These are phyloP conservation scores for Polyommatus iphigenia DNA, from an alignment of 2,888 invertebrate species.

Conservation along the genomic window DNA sequence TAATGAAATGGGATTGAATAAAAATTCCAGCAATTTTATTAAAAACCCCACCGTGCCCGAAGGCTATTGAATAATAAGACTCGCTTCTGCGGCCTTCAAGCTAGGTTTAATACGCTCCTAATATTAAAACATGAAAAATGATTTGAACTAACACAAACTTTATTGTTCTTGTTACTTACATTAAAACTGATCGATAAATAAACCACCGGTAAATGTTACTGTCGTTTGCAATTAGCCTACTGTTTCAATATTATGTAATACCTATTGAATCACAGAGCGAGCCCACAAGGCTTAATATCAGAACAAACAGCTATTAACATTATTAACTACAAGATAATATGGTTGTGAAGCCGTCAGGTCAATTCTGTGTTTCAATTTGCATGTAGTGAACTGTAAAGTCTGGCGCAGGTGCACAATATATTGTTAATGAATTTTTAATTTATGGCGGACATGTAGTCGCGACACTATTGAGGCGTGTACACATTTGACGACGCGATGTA, in stretches of 20 bases:
- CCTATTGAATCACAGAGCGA: neutral
- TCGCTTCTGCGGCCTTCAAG: conserved; percentile 9
- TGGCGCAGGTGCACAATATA: neutral
- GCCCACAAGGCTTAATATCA: neutral
- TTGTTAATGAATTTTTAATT: conserved; percentile 17
- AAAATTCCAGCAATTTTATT: conserved; percentile 6
- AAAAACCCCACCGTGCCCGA: neutral
- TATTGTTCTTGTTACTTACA: neutral
- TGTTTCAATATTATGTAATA: neutral
- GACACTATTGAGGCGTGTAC: neutral
- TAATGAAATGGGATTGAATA: conserved; percentile 17
- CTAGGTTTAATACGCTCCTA: neutral
- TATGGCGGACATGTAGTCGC: conserved; percentile 17
- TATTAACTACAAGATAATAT: neutral
- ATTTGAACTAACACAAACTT: neutral
- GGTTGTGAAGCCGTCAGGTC: neutral
- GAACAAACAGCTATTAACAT: neutral
- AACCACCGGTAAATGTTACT: neutral
- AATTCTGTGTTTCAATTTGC: neutral
- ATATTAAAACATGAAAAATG: neutral
- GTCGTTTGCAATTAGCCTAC: neutral
- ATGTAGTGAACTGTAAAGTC: neutral
- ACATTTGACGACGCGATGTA: neutral
- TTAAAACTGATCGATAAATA: neutral
- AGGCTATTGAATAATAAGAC: conserved; percentile 17